Evolutionary conservation across 2,113 vertebrate species (phyloP).

Genomic region (Equus przewalskii): DNA sequence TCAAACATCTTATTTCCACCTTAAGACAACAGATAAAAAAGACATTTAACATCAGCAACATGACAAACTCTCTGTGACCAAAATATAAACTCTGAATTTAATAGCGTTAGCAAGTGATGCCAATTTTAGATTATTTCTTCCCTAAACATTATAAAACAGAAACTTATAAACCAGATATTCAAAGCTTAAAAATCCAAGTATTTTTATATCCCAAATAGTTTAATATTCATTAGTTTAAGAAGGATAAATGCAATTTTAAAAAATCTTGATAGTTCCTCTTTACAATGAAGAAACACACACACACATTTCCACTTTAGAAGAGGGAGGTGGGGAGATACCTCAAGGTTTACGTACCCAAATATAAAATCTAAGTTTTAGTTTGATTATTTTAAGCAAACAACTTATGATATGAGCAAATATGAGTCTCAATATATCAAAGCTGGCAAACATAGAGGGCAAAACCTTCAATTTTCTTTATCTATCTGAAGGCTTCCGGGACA

Average conservation of each 20-base stretch:
- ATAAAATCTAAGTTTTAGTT: constrained; percentile 20
- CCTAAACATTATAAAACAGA: background rate
- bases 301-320: background rate
- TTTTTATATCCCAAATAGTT: background rate
- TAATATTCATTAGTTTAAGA: background rate
- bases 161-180: background rate
- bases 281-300: background rate
- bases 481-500: background rate
- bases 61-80: background rate
- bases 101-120: background rate
- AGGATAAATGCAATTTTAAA: background rate
- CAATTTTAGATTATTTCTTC: background rate
- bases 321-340: background rate
- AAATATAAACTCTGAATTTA: background rate
- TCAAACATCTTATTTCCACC: background rate
- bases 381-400: constrained; percentile 19
- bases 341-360: constrained; percentile 8
- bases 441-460: background rate
- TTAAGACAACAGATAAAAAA: background rate
- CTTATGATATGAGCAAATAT: background rate
- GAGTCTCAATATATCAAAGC: background rate
- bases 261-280: background rate
- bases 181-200: background rate
- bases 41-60: background rate
- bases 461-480: background rate